Conservation (phyloP, 2,797 vertebrate genomes). For the Margarornis squamiger region DNA sequence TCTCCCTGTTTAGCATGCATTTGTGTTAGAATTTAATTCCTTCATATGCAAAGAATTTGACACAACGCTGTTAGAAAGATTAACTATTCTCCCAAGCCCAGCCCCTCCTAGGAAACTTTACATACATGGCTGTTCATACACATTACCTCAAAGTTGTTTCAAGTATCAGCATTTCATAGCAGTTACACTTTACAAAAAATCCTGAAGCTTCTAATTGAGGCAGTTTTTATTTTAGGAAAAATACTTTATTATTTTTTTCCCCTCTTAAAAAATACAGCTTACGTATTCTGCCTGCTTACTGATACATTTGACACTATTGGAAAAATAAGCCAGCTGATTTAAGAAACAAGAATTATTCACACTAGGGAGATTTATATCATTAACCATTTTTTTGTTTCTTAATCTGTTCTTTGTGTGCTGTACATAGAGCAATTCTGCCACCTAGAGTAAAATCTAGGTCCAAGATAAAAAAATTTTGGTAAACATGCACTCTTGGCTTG, state of each 20-base stretch:
- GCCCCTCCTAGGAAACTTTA: background rate
- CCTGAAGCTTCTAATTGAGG: constrained; percentile 21
- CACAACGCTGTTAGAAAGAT: background rate
- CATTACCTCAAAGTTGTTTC: background rate
- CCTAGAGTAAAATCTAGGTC: constrained; percentile 49
- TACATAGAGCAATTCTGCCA: constrained; percentile 66
- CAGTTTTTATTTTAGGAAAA: background rate
- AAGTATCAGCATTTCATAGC: background rate
- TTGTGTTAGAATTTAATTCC: constrained; percentile 26
- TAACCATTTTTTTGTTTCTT: constrained; percentile 57
- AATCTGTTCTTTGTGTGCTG: background rate
- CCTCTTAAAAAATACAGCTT: background rate
- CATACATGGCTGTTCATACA: background rate
- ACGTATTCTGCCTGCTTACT: constrained; percentile 58
- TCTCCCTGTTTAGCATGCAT: background rate
- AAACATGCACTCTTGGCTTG: background rate
- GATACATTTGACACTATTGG: constrained; percentile 60
- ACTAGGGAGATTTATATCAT: constrained; percentile 36
- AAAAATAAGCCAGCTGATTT: constrained; percentile 69
- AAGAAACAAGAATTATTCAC: constrained; percentile 58
- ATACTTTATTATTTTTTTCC: background rate
- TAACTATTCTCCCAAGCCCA: background rate
- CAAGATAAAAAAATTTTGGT: background rate
- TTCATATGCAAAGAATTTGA: background rate
- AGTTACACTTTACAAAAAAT: constrained; percentile 25